These are phyloP conservation scores for Thaumetopoea pityocampa DNA, from an alignment of 1,140 invertebrate genomes.

Conservation along the genomic window DNA sequence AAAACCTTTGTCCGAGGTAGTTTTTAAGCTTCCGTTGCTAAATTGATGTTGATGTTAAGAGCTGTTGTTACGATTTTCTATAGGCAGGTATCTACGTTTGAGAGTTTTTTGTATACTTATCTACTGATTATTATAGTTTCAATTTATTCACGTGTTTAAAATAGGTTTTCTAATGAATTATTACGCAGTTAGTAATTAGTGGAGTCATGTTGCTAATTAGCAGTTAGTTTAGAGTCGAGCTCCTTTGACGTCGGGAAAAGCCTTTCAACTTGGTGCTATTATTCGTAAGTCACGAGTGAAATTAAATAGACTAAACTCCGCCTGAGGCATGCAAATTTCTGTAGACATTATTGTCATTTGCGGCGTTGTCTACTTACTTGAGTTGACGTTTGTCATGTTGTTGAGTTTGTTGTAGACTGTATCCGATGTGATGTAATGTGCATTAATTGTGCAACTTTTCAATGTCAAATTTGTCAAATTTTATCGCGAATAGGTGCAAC, in stretches of 20 bases:
- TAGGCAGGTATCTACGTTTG: slow-evolving; percentile 20
- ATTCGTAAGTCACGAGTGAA: too few relatives aligned
- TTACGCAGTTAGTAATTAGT: slow-evolving; percentile 28
- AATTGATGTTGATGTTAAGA: slow-evolving; percentile 64
- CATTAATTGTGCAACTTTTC: too few relatives aligned
- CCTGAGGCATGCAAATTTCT: slow-evolving; percentile 6
- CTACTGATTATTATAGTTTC: slow-evolving; percentile 10
- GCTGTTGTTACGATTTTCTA: slow-evolving; percentile 56
- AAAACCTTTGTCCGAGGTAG: slow-evolving; percentile 54
- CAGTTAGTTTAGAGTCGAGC: slow-evolving; percentile 38
- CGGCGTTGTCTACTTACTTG: too few relatives aligned
- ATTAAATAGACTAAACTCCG: slow-evolving; percentile 1
- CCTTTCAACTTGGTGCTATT: slow-evolving; percentile 24
- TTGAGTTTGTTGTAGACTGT: too few relatives aligned
- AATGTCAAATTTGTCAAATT: too few relatives aligned
- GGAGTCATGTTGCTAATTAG: slow-evolving; percentile 42
- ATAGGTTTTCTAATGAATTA: too few relatives aligned
- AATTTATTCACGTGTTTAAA: too few relatives aligned
- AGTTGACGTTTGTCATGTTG: too few relatives aligned
- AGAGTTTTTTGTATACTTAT: slow-evolving; percentile 13
- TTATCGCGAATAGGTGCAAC: too few relatives aligned
- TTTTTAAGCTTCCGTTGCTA: slow-evolving; percentile 71
- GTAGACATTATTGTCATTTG: too few relatives aligned
- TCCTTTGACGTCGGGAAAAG: slow-evolving; percentile 42
- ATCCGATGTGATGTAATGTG: too few relatives aligned